Evolutionary conservation across 2,888 invertebrate genomes (phyloP).

Genomic region (Drosophila fungiperda): DNA sequence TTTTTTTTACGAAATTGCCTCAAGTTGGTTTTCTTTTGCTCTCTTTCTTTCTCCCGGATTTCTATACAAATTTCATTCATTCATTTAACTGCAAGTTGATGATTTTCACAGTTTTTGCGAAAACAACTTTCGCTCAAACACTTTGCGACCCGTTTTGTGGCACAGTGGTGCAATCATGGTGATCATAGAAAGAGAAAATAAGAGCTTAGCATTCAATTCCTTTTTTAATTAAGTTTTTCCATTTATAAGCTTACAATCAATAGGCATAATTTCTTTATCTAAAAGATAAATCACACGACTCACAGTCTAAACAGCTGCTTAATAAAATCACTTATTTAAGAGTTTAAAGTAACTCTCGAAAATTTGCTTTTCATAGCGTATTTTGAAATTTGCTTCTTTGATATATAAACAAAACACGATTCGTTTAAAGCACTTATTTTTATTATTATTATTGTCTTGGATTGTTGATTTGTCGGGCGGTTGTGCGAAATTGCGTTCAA

Average conservation of each 20-base stretch:
- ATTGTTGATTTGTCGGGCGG: neutral
- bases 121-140: constrained; percentile 31
- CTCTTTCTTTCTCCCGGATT: neutral
- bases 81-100: constrained; percentile 36
- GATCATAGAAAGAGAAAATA: neutral
- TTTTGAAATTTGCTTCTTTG: constrained; percentile 7
- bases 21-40: neutral
- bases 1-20: neutral
- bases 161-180: constrained; percentile 9
- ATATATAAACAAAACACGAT: constrained; percentile 51
- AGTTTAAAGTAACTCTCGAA: neutral
- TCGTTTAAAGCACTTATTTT: constrained; percentile 23
- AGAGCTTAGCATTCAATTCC: neutral
- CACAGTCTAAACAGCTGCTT: neutral
- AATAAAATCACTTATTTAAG: neutral
- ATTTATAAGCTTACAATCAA: neutral
- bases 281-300: neutral
- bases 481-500: constrained; percentile 22
- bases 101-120: constrained; percentile 9
- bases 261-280: neutral
- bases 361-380: neutral
- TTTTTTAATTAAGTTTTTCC: neutral
- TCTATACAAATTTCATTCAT: constrained; percentile 44
- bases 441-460: constrained; percentile 16
- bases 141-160: neutral